Evolutionary conservation across 1,140 invertebrate genomes (phyloP), one percentile per base, ranked within the genome.

Genomic region (Araneus ventricosus): DNA sequence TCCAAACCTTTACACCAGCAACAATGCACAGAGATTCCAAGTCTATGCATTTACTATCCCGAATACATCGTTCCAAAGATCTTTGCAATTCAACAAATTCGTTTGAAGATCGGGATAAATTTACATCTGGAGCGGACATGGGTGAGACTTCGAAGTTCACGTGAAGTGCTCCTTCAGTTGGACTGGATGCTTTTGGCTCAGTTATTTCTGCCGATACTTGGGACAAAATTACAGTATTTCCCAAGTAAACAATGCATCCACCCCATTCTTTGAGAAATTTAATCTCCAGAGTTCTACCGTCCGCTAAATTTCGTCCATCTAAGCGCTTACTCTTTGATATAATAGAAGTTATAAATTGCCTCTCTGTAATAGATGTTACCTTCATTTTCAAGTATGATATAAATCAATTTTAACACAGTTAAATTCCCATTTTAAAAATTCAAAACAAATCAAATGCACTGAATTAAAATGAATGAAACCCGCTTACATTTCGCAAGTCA

Each of bases 21-120:
- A 98, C 97, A 94, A 99, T 98, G 95, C 98, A 99, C 24, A 99
- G 95, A 45, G 98, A 98, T 96, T 99, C 99, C 85, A 99, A 96
- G 96, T 99, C 98, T 89, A 99, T 95, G 95, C 98, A 98, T 94
- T 97, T 94, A 4, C 96, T 96, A 97, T 93, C 98, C 95, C 98
- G 98, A 80, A 99, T 97, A 95, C 98, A 98, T 95, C 98, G 97
- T 95, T 99, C 98, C 63, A 99, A 95, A 59, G 98, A 96, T 94
- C 98, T 96, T 94, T 97, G 98, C 3, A 99, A 96, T 94, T 98
- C 97, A 37, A 98, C 97, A 45, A 96, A 96, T 67, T 97, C 95
- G 93, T 98, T 97, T 20, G 96, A 96, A 95, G 97, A 59, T 95
- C 97, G 96, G 24, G 84, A 57, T 67, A 97, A 97, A 95, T 98